These are phyloP conservation scores for Eurystomus glaucurus DNA, from an alignment of 2,797 vertebrate species.

Conservation along the genomic window DNA sequence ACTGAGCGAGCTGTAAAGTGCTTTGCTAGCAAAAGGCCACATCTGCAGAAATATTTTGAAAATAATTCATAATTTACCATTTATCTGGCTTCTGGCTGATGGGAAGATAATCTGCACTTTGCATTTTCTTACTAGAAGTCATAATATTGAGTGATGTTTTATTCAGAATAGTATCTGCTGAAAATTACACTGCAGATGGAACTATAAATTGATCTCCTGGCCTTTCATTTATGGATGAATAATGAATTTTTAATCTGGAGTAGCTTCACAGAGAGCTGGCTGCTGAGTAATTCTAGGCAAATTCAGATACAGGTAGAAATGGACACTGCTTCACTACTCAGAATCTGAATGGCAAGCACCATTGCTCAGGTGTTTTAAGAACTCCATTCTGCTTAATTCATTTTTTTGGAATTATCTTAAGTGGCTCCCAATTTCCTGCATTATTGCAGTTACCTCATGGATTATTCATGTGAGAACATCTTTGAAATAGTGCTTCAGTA, in stretches of 20 bases:
- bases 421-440: not conserved
- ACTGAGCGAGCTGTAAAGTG: not conserved
- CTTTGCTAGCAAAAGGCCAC: constrained; percentile 27
- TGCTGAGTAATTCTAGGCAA: not conserved
- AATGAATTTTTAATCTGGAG: not conserved
- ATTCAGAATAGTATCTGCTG: not conserved
- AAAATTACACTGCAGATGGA: not conserved
- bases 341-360: not conserved
- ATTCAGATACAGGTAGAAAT: not conserved
- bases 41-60: not conserved
- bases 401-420: not conserved
- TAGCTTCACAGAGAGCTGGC: not conserved
- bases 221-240: not conserved
- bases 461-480: not conserved
- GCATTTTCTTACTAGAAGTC: not conserved
- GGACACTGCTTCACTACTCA: fast-evolving
- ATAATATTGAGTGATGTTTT: not conserved
- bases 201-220: not conserved
- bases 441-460: not conserved
- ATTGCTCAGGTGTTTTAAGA: not conserved
- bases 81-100: constrained; percentile 9
- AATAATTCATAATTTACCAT: not conserved
- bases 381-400: not conserved
- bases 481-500: not conserved
- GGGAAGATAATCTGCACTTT: not conserved